Evolutionary conservation across 2,797 vertebrate species (phyloP).

Genomic region (Gadopsis bispinosus): DNA sequence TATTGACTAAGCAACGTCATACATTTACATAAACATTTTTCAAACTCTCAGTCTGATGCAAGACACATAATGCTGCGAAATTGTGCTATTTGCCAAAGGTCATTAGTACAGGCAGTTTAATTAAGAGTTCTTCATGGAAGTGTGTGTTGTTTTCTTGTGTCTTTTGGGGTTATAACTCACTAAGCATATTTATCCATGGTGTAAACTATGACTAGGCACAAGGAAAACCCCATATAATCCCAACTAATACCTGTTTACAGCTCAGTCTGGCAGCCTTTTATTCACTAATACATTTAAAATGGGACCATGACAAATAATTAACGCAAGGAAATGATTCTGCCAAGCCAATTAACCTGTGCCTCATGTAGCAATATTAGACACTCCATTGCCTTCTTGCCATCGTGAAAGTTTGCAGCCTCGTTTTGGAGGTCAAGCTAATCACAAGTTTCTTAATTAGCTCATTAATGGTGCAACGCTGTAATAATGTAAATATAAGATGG

Average conservation of each 20-base stretch:
- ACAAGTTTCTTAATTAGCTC: constrained; percentile 58
- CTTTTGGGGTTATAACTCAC: constrained; percentile 32
- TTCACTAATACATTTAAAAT: constrained; percentile 70
- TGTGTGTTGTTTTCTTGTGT: constrained; percentile 17
- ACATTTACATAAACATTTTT: constrained; percentile 13
- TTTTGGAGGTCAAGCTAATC: constrained; percentile 67
- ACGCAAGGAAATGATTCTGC: constrained; percentile 61
- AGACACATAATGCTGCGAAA: neutral
- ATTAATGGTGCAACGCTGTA: constrained; percentile 31
- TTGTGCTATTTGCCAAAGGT: constrained; percentile 21
- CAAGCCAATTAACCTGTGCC: constrained; percentile 71
- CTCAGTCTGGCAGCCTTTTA: constrained; percentile 61
- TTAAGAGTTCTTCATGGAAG: constrained; percentile 28
- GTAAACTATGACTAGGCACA: constrained; percentile 63
- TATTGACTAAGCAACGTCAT: neutral
- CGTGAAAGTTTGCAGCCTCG: constrained; percentile 44
- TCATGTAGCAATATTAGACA: constrained; percentile 47
- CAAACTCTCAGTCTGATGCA: neutral
- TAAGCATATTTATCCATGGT: constrained; percentile 60
- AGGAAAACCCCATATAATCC: constrained; percentile 66
- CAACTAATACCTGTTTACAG: constrained; percentile 68
- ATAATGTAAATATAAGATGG: constrained; percentile 37
- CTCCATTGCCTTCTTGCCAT: constrained; percentile 52
- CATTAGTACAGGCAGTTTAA: constrained; percentile 18
- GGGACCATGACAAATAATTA: constrained; percentile 74